These are phyloP conservation scores for Notothenia rossii DNA, from an alignment of 2,113 vertebrate genomes.

Conservation along the genomic window DNA sequence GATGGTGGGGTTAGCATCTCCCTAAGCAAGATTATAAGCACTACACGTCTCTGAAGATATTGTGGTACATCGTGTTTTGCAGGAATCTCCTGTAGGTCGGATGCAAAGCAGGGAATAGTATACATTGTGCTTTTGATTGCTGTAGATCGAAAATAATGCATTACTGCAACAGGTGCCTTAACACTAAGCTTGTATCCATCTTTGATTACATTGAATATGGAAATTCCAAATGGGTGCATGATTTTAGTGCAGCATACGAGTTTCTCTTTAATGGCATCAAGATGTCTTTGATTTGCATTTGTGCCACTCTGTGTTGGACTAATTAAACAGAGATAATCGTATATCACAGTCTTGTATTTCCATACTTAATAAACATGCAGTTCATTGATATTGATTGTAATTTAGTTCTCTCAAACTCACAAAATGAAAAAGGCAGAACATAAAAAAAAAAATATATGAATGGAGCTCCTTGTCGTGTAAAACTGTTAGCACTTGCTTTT, in stretches of 20 bases:
- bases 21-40: constrained; percentile 50
- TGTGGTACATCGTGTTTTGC: constrained; percentile 2
- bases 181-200: constrained; percentile 27
- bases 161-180: constrained; percentile 48
- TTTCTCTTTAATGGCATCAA: constrained; percentile 57
- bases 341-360: constrained; percentile 42
- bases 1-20: constrained; percentile 67
- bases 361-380: constrained; percentile 41
- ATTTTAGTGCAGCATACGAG: constrained; percentile 50
- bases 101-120: constrained; percentile 28
- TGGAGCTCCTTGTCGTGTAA: background rate
- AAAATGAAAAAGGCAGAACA: constrained; percentile 1
- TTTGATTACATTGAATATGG: constrained; percentile 75
- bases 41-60: constrained; percentile 35
- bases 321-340: constrained; percentile 58
- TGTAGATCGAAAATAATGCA: constrained; percentile 29
- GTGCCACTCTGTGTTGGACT: constrained; percentile 43
- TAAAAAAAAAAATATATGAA: constrained; percentile 9
- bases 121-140: constrained; percentile 35
- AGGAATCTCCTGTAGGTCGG: constrained; percentile 33
- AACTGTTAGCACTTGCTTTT: background rate
- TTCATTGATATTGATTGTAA: constrained; percentile 42
- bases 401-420: constrained; percentile 30
- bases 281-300: constrained; percentile 65
- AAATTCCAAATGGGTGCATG: constrained; percentile 58